Evolutionary conservation across 2,888 invertebrate species (phyloP), one percentile per base, ranked within the genome.

Genomic region (Cordilura impudica): DNA sequence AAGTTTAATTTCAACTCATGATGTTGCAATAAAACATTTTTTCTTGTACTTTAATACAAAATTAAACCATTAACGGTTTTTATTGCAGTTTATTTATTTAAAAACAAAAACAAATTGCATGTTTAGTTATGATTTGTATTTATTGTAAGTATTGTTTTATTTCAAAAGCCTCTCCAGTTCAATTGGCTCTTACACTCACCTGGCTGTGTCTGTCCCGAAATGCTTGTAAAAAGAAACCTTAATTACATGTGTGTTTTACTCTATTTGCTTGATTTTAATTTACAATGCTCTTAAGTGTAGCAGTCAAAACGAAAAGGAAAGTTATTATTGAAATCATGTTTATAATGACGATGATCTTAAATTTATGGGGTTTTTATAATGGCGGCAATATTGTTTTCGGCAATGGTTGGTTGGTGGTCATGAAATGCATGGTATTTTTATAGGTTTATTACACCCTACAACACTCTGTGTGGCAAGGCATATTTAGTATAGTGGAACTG

Each of bases 271-370:
- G 31, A 67, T 18, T 47, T 18, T 19, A 63, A n/a, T n/a, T n/a
- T n/a, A n/a, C n/a, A n/a, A n/a, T n/a, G n/a, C n/a, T n/a, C 31
- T 63, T 19, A 31, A 49, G 47, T 61, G 26, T 29, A 61, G 47
- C n/a, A n/a, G n/a, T n/a, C 12, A n/a, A 39, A 26, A 39, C n/a
- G 35, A 70, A 76, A 76, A 56, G 69, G 75, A 76, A 76, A 76
- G 75, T 76, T 76, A 63, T 75, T 69, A 69, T 43, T 75, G 39
- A 75, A 70, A 69, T 23, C 49, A 75, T 76, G 69, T 63, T 69
- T 63, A 70, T 65, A 63, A 76, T 58, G 69, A 76, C 75, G 69
- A 49, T 76, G 75, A 70, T 76, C 70, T 58, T 49, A 58, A 54
- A 70, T 43, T 70, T 63, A 70, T 63, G 75, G 56, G 31, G 63